phyloP scores from a whole-genome alignment of 1,140 invertebrate species.

The Zaprionus davidi region DNA sequence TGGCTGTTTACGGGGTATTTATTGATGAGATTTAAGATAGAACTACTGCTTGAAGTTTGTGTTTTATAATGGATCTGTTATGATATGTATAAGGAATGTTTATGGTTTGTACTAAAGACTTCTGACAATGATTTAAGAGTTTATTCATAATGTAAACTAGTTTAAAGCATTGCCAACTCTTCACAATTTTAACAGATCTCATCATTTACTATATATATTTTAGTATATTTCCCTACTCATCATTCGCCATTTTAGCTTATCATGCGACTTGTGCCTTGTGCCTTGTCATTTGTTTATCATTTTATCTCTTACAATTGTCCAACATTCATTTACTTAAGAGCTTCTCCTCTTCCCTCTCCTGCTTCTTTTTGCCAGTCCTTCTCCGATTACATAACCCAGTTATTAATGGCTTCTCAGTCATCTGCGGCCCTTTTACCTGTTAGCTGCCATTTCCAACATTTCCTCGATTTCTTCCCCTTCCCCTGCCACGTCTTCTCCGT shows the following conservation, averaged over 20 bases:
- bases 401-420: constrained; percentile 74
- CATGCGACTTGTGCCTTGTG: constrained; percentile 2
- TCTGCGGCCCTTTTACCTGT: constrained; percentile 39
- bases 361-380: constrained; percentile 37
- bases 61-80: too few species aligned
- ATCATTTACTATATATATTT: not conserved
- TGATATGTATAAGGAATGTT: too few species aligned
- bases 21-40: not conserved
- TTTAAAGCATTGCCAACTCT: not conserved
- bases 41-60: not conserved
- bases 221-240: not conserved
- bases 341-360: constrained; percentile 23
- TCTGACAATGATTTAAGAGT: too few species aligned
- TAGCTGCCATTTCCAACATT: constrained; percentile 20
- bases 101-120: not conserved
- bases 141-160: not conserved
- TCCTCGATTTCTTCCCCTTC: not conserved
- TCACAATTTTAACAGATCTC: not conserved
- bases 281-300: constrained; percentile 17
- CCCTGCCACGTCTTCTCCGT: constrained; percentile 25
- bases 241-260: not conserved
- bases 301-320: constrained; percentile 36
- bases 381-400: constrained; percentile 78
- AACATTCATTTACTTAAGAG: constrained; percentile 46
- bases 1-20: not conserved